Base-by-base conservation (phyloP, 1,140 invertebrate species). In the Spodoptera litura region DNA sequence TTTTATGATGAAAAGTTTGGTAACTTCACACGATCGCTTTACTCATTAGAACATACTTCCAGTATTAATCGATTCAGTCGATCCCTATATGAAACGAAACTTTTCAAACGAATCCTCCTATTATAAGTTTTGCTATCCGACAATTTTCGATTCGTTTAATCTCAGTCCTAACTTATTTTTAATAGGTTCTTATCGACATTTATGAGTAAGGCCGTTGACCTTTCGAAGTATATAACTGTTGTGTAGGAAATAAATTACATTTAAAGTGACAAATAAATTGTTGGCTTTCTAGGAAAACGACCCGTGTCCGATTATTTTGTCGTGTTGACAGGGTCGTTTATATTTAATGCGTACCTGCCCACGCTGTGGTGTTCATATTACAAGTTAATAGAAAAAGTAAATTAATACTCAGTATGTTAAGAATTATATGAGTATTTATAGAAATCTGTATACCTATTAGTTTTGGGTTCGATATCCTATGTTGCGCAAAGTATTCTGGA, bases 111-210 rank as follows among this genome's bases (percentile, higher is more conserved):
- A 38, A n/a, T 44, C 61, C 61, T 44, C 61, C 61, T 62, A 62
- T 62, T 62, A 62, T 62, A 62, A 62, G 61, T 62, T 62, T 62
- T 44, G 13, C 61, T 62, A 44, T 62, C 61, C 61, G 35, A 10
- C 61, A 62, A 44, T 62, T 62, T 62, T 9, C 61, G 61, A 62
- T 62, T 62, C 61, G 61, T 62, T 62, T 62, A 62, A 62, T 62
- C 61, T 44, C 61, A 62, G 27, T 62, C 6, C 31, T 2, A 62
- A 15, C 35, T 62, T 62, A 62, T 38, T 44, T 62, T 62, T 38
- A 8, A 15, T 15, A 8, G 61, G 35, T 44, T 44, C 35, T 62
- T 31, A 35, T 35, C 31, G 58, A 61, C 12, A 6, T 27, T 20
- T 44, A 10, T 62, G 31, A 8, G 31, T 2, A 4, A 62, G 13